Conservation (phyloP, 1,140 invertebrate genomes). For the Danaus melanippus region DNA sequence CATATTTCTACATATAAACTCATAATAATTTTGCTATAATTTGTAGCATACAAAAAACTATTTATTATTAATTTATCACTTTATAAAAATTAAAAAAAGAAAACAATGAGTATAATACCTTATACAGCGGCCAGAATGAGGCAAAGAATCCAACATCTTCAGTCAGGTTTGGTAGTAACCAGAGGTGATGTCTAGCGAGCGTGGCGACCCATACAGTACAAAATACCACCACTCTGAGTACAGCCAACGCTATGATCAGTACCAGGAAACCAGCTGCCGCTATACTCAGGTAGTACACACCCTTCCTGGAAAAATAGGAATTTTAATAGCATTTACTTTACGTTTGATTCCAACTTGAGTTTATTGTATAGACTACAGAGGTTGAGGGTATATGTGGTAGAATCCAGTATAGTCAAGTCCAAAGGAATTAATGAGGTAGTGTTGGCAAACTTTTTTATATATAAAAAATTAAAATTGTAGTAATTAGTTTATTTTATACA, state of each 20-base stretch:
- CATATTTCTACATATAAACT: too few relatives aligned
- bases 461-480: too few relatives aligned
- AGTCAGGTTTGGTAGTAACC: constrained; percentile 97
- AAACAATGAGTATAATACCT: constrained; percentile 71
- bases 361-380: too few relatives aligned
- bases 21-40: too few relatives aligned
- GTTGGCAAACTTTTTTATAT: too few relatives aligned
- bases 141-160: constrained; percentile 99
- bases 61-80: not conserved
- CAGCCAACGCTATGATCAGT: constrained; percentile 91
- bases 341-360: too few relatives aligned
- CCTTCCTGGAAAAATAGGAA: constrained; percentile 76
- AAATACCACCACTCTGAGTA: constrained; percentile 93
- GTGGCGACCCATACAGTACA: constrained; percentile 92
- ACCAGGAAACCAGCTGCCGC: constrained; percentile 94
- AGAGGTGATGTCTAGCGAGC: constrained; percentile 93
- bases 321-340: too few relatives aligned
- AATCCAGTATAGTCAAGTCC: too few relatives aligned
- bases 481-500: too few relatives aligned
- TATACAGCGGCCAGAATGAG: constrained; percentile 98
- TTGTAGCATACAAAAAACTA: not conserved
- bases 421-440: too few relatives aligned
- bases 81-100: not conserved
- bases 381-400: too few relatives aligned
- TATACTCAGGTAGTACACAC: constrained; percentile 97